phyloP scores from a whole-genome alignment of 2,113 vertebrate species.

The Phyllostomus hastatus region DNA sequence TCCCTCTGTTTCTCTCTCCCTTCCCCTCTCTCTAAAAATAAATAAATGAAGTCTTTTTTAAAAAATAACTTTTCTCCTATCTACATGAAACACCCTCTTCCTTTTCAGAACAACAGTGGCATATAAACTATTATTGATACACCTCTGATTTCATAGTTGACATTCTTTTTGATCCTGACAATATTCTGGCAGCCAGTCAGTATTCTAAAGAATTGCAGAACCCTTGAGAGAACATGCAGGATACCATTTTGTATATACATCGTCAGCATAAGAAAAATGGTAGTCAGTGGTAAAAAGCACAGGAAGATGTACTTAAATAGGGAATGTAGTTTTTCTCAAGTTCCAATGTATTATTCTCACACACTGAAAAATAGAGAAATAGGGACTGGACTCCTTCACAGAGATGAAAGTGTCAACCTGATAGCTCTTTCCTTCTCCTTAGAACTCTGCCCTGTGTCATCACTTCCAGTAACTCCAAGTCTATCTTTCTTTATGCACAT shows the following conservation, averaged over 20 bases:
- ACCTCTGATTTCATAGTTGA: background rate
- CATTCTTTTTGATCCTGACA: background rate
- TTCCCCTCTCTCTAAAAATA: no score
- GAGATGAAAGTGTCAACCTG: background rate
- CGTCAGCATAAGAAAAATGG: background rate
- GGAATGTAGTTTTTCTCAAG: background rate
- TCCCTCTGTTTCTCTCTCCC: no score
- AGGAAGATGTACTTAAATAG: background rate
- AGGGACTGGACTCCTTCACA: background rate
- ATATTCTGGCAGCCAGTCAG: background rate
- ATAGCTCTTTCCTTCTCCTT: background rate
- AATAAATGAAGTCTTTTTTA: no score
- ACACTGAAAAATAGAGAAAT: background rate
- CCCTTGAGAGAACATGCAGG: background rate
- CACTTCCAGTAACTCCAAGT: background rate
- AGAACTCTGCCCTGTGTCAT: background rate
- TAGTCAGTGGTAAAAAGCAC: background rate
- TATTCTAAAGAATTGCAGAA: background rate
- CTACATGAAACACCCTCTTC: background rate
- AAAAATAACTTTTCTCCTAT: background rate
- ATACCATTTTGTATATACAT: background rate
- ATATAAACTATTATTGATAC: background rate
- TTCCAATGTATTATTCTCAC: background rate
- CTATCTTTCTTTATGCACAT: fast-evolving
- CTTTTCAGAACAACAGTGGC: background rate